These are phyloP conservation scores for Stegastes partitus DNA, from an alignment of 2,113 vertebrate species.

Conservation along the genomic window DNA sequence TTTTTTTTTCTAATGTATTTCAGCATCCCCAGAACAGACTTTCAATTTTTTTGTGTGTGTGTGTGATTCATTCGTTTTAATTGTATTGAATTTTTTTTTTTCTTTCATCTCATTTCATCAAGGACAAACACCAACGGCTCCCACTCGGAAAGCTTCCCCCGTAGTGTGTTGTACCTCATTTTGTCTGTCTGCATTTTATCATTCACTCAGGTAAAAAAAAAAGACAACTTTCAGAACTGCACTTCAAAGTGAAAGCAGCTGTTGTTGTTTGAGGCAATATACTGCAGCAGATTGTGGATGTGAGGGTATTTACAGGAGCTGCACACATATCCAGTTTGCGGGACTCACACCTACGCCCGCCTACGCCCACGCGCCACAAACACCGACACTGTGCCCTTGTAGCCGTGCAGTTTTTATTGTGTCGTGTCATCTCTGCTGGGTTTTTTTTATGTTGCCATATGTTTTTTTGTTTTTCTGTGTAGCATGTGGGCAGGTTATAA, in stretches of 20 bases:
- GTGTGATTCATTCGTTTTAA: conserved; percentile 34
- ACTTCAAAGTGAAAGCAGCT: conserved; percentile 67
- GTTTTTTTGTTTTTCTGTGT: conserved; percentile 33
- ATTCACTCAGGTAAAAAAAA: conserved; percentile 63
- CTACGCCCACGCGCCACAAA: conserved; percentile 9
- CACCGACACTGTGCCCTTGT: conserved; percentile 37
- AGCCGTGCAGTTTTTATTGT: conserved; percentile 42
- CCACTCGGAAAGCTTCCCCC: conserved; percentile 35
- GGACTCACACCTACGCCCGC: conserved; percentile 45
- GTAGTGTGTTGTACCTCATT: conserved; percentile 53
- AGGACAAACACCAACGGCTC: conserved; percentile 45
- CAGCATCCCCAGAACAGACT: conserved; percentile 3
- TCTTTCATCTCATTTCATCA: conserved; percentile 60
- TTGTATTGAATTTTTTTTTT: conserved; percentile 58
- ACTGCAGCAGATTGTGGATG: conserved; percentile 36
- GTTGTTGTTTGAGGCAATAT: conserved; percentile 51
- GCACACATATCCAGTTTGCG: conserved; percentile 4
- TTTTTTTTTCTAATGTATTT: conserved; percentile 40
- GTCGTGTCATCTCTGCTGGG: conserved; percentile 28
- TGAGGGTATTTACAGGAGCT: conserved; percentile 33
- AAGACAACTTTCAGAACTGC: conserved; percentile 29
- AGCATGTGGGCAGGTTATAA: conserved; percentile 22
- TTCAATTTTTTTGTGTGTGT: not conserved
- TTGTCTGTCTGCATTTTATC: conserved; percentile 59
- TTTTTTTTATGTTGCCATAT: conserved; percentile 33